Base-by-base conservation (phyloP, 2,888 invertebrate genomes). In the Drosophila subquinaria region DNA sequence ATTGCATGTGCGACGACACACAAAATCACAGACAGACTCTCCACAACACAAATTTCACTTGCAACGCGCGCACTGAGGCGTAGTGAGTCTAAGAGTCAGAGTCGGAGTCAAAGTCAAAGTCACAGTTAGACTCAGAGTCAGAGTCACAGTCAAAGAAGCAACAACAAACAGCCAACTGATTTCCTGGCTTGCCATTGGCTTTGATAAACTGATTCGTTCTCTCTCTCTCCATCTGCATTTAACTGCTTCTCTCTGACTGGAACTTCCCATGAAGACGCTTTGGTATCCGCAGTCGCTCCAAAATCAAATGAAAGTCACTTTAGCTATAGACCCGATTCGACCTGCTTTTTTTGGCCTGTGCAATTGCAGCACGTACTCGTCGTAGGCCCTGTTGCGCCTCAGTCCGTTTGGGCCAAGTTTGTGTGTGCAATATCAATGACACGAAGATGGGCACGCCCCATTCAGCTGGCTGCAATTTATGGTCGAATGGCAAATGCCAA, bases 1-100 rank as follows among this genome's bases (percentile, higher is more conserved):
- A 77, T 86, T 88, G 90, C 90, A 88, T 88, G 88, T 88, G 88
- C 89, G 89, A 90, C 89, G 89, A 90, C 87, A 87, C 74, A 87
- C 82, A 77, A 90, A 87, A 84, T 79, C 82, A 87, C 85, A 79
- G 70, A 67, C 72, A 62, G 72, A 23, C 23, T 4, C 23, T 65
- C 47, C 55, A 55, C 52, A 52, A 35, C 36, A 23, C 40, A 45
- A 85, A 82, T 90, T 90, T 90, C 84, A 86, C 90, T 85, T 79
- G 83, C 65, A 79, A 60, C 73, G 51, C 63, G 86, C 65, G 74
- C 84, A 79, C 62, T 72, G 60, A 66, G 73, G 70, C 74, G 61
- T 70, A 63, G 47, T 48, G 45, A 55, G 51, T n/a, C 45, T 35
- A 17, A 50, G 13, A 47, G 27, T 15, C n/a, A 11, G 45, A 13